These are phyloP conservation scores for Heliangelus exortis DNA, from an alignment of 2,797 vertebrate genomes.

Conservation along the genomic window DNA sequence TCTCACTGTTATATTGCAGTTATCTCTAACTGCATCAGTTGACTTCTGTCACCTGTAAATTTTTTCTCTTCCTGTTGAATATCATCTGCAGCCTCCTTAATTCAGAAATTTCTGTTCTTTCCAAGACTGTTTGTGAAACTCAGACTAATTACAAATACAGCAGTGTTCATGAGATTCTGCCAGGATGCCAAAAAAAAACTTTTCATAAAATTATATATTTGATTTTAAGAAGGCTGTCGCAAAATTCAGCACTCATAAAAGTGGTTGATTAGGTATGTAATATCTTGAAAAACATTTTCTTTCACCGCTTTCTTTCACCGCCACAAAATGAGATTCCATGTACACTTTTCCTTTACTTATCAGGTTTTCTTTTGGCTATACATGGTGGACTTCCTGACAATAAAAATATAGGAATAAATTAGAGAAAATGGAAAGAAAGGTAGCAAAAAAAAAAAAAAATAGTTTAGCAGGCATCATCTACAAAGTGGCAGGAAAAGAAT, in stretches of 20 bases:
- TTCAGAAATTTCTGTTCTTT: conserved; percentile 12
- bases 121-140: neutral
- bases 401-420: neutral
- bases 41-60: neutral
- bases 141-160: conserved; percentile 30
- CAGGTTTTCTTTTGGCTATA: neutral
- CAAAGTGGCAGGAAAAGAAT: neutral
- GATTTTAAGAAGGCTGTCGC: neutral
- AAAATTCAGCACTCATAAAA: conserved; percentile 10
- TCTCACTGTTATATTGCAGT: neutral
- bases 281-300: neutral
- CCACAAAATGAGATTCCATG: neutral
- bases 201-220: conserved; percentile 4
- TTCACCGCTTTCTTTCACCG: no score
- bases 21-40: neutral
- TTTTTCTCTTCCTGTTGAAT: neutral
- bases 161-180: neutral
- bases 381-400: neutral
- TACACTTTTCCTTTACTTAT: neutral
- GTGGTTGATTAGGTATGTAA: conserved; percentile 25
- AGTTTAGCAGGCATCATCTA: neutral
- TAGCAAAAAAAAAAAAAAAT: neutral
- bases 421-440: neutral
- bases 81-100: neutral
- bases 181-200: neutral